phyloP scores from a whole-genome alignment of 2,888 invertebrate genomes.

The Trachelus iudaicus region DNA sequence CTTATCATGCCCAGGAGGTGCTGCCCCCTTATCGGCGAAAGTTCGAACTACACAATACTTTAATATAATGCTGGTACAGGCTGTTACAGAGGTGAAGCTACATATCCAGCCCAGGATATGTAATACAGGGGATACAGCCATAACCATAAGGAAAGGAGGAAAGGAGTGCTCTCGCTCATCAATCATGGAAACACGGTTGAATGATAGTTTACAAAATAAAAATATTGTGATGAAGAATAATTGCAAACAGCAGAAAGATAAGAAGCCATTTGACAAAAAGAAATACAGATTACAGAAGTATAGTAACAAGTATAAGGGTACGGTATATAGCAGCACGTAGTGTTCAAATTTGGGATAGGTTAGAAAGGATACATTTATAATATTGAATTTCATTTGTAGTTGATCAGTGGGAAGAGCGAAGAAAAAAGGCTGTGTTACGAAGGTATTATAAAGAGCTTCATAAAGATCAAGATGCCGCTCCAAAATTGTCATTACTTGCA shows the following conservation, averaged over 20 bases:
- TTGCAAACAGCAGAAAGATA: slow-evolving; percentile 47
- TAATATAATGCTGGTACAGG: too few species aligned
- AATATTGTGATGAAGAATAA: neutral
- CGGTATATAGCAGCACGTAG: slow-evolving; percentile 5
- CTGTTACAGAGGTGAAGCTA: too few species aligned
- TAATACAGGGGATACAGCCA: too few species aligned
- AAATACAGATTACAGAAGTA: slow-evolving; percentile 75
- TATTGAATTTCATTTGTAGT: slow-evolving; percentile 53
- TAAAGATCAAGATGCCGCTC: slow-evolving; percentile 65
- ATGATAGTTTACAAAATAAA: neutral
- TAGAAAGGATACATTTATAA: slow-evolving; percentile 10
- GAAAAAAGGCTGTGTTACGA: slow-evolving; percentile 70
- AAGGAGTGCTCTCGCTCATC: neutral
- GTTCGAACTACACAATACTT: too few species aligned
- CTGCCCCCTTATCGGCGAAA: too few species aligned
- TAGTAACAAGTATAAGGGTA: slow-evolving; percentile 75
- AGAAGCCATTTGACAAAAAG: slow-evolving; percentile 77
- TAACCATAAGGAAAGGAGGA: too few species aligned
- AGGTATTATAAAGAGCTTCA: slow-evolving; percentile 71
- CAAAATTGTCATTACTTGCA: slow-evolving; percentile 14
- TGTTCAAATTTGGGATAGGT: neutral
- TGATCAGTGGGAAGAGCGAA: slow-evolving; percentile 75
- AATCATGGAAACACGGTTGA: neutral
- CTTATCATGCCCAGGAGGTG: too few species aligned
- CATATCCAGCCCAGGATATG: too few species aligned